Base-by-base conservation (phyloP, 2,113 vertebrate species). In the Podiceps cristatus region DNA sequence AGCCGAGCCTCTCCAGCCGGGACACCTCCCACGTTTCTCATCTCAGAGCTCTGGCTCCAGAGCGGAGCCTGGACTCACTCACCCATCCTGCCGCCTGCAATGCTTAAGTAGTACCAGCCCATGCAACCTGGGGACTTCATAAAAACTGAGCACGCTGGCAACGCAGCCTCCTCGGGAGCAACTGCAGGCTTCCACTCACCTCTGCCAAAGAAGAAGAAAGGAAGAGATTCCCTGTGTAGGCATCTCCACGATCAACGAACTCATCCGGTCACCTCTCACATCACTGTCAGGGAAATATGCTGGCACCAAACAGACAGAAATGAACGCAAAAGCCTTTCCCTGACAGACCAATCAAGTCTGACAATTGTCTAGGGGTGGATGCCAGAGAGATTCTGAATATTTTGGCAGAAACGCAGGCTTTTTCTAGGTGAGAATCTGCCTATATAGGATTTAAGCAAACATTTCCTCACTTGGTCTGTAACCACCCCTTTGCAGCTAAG, bases 361-460 rank as follows among this genome's bases (percentile, higher is more conserved):
- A 95, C 94, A 93, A 93, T 86, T 80, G 79, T 71, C 88, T 96
- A 86, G 82, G 86, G 19, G 71, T 40, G 50, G 56, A 91, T 96
- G 95, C 82, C 92, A 94, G 79, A 84, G 55, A 90, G 47, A 96
- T 88, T 88, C 79, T 95, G 97, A 94, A 80, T 73, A 76, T 95
- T 96, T 94, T 97, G 92, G 96, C 96, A 97, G 94, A 86, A 96
- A 86, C 0, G 4, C 35, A 2, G 1, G 37, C 75, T 95, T 92
- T 80, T 96, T 90, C 95, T 97, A 97, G 92, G 90, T 96, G 95
- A 89, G 88, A 95, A 96, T 97, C 96, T 97, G 95, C 97, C 96
- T 93, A 94, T 93, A 93, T 76, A 86, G 67, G 77, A 95, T 94
- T 96, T 94, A 94, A 96, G 93, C 95, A 97, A 96, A 96, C 94